Base-by-base conservation (phyloP, 2,888 invertebrate species). In the Xylota sylvarum region DNA sequence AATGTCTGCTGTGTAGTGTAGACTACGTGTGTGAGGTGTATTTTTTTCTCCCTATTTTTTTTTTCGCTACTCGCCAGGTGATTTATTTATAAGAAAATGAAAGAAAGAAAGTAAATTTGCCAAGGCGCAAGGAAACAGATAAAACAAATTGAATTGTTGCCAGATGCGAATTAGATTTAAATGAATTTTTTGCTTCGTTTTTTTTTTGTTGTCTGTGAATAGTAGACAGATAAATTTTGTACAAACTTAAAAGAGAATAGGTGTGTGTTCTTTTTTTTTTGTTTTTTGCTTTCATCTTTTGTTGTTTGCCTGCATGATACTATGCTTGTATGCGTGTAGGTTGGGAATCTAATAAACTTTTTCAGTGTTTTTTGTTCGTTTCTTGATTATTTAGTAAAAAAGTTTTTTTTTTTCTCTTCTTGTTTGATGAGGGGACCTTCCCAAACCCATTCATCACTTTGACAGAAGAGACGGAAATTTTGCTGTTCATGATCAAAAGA, bases 151-250 rank as follows among this genome's bases (percentile, higher is more conserved):
- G 76, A 85, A 81, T 72, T 85, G 85, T 85, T 81, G 85, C 85
- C 85, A 80, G 85, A 85, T 80, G 85, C 65, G 81, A 85, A 81
- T 85, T 80, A 76, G 70, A 80, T 85, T 85, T 60, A 85, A 85
- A 85, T 85, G 70, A 55, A 67, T 60, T 76, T 64, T 70, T 14
- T 37, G 30, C 58, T 19, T 6, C 37, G n/a, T 62, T n/a, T 40
- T 12, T n/a, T n/a, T n/a, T n/a, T n/a, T n/a, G n/a, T n/a, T n/a
- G n/a, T 62, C 43, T 56, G 43, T 43, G 52, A 50, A 46, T 50
- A 43, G 56, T 72, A 58, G 65, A 76, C 40, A 85, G 76, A 85
- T 85, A 85, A 72, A 85, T 85, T 77, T 81, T 60, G 60, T 65
- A 62, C 65, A 80, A 50, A 67, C 76, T 72, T 76, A 48, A 85